phyloP scores from a whole-genome alignment of 2,888 invertebrate genomes.

The Chymomyza procnemis region DNA sequence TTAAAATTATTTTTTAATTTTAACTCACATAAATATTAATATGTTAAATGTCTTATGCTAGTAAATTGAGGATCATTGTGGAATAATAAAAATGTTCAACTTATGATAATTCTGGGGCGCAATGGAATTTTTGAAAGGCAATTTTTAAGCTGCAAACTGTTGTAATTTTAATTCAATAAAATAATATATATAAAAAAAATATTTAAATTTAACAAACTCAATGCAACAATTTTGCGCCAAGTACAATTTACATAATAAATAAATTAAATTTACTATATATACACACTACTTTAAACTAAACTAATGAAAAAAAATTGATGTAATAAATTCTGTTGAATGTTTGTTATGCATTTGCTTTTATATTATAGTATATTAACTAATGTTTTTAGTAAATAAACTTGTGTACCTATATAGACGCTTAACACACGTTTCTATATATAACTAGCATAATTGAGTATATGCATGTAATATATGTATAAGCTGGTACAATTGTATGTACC shows the following conservation, averaged over 20 bases:
- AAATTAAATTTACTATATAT: constrained; percentile 14
- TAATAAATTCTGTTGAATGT: constrained; percentile 59
- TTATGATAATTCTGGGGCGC: not conserved
- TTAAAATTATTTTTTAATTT: constrained; percentile 39
- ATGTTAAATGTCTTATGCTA: constrained; percentile 6
- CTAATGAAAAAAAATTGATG: constrained; percentile 25
- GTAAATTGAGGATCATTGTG: constrained; percentile 13
- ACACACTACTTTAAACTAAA: constrained; percentile 13
- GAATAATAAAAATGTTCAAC: not conserved
- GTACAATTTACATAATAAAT: constrained; percentile 59
- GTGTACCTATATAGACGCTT: constrained; percentile 56
- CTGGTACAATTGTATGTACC: no score
- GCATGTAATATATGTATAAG: not conserved
- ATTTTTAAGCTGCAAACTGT: not conserved
- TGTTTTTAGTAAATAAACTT: constrained; percentile 62
- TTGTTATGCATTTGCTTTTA: constrained; percentile 69
- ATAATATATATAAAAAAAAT: not conserved
- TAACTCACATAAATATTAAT: constrained; percentile 14
- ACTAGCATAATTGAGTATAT: not conserved
- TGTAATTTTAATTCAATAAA: not conserved
- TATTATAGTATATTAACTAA: constrained; percentile 44
- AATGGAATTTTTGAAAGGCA: not conserved
- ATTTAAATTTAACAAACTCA: not conserved
- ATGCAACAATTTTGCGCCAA: constrained; percentile 39
- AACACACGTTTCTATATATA: not conserved